These are phyloP conservation scores for Anodontia alba DNA, from an alignment of 2,888 invertebrate species.

Conservation along the genomic window DNA sequence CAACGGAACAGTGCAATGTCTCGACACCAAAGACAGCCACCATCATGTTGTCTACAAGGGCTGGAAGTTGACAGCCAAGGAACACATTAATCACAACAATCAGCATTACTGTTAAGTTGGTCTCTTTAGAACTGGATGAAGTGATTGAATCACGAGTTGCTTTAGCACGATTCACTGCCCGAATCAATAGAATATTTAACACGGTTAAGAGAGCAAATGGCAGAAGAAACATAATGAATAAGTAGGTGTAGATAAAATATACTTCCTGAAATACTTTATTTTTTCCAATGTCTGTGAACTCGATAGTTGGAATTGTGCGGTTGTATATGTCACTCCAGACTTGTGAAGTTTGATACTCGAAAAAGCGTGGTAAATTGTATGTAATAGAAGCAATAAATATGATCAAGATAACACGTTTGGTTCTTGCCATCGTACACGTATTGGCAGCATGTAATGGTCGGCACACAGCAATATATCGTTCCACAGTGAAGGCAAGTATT, in stretches of 20 bases:
- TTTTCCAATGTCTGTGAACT: constrained; percentile 75
- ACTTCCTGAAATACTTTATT: constrained; percentile 76
- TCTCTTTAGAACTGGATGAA: constrained; percentile 88
- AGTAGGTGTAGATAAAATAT: constrained; percentile 82
- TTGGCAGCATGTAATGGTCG: constrained; percentile 93
- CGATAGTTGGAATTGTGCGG: constrained; percentile 60
- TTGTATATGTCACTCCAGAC: constrained; percentile 58
- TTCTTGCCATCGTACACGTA: constrained; percentile 95
- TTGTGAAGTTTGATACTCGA: constrained; percentile 83
- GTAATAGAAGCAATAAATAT: constrained; percentile 93
- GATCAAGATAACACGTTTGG: constrained; percentile 92
- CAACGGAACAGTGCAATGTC: constrained; percentile 63
- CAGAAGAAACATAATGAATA: constrained; percentile 81
- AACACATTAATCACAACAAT: constrained; percentile 98
- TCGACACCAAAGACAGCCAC: constrained; percentile 72
- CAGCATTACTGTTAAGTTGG: constrained; percentile 97
- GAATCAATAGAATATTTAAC: constrained; percentile 81
- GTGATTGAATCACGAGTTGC: constrained; percentile 71
- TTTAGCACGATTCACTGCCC: constrained; percentile 77
- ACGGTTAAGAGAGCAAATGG: constrained; percentile 80
- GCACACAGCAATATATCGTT: constrained; percentile 94
- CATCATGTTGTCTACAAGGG: constrained; percentile 82
- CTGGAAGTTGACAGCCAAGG: constrained; percentile 92
- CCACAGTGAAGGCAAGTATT: constrained; percentile 89
- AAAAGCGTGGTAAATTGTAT: constrained; percentile 92